Evolutionary conservation across 2,797 vertebrate species (phyloP), one percentile per base, ranked within the genome.

Genomic region (Danio choprae): DNA sequence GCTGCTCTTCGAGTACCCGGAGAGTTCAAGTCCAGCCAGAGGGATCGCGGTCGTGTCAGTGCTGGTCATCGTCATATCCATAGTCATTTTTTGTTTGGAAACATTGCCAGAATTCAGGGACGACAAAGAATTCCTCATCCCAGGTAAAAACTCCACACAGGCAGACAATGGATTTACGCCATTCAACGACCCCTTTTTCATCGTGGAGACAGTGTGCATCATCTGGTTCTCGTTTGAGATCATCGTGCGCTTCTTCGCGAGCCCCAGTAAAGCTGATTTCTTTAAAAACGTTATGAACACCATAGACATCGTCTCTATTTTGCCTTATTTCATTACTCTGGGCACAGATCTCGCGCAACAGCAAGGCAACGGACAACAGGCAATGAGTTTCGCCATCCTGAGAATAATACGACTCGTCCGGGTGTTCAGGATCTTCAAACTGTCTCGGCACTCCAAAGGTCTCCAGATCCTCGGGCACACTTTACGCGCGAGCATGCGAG

Each of bases 151-250:
- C 87, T 94, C 92, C 67, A 84, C 90, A 89, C 93, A 10, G 67
- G 90, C 79, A 0, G 93, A 93, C 83, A 93, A 92, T 53, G 96
- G 95, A 59, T 95, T 96, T 86, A 98, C 97, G 0, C 94, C 97
- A 3, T 99, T 99, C 93, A 98, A 96, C 56, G 98, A 99, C 92
- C 98, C 98, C 0, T 99, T 99, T 79, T 99, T 99, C 94, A 96
- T 99, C 13, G 96, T 99, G 89, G 98, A 99, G 90, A 98, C 98
- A 0, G 97, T 99, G 15, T 99, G 98, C 91, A 98, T 99, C 41
- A 96, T 99, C 77, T 99, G 98, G 98, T 99, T 99, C 91, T 98
- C 97, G 79, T 99, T 99, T 68, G 98, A 99, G 94, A 96, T 99
- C 73, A 94, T 95, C 67, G 98, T 99, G 50, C 96, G 98, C 84